phyloP scores from a whole-genome alignment of 2,888 invertebrate genomes.

The Lysandra bellargus region DNA sequence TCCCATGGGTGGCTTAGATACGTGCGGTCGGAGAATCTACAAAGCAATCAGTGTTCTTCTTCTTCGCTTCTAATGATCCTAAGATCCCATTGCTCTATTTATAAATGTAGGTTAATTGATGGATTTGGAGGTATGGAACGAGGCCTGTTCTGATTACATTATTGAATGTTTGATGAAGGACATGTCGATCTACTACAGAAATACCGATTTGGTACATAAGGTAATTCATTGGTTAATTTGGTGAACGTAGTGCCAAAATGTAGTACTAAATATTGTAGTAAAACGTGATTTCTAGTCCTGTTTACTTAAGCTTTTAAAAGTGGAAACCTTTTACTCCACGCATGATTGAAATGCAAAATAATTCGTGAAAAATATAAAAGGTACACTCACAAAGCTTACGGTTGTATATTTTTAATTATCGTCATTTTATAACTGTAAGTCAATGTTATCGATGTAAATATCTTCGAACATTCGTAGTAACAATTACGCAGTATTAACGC shows the following conservation, averaged over 20 bases:
- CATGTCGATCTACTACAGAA: background rate
- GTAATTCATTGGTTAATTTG: too few species aligned
- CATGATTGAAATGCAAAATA: too few species aligned
- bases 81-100: constrained; percentile 7
- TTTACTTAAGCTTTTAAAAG: background rate
- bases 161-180: background rate
- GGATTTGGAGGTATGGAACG: background rate
- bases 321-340: too few species aligned
- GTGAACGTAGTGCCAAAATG: too few species aligned
- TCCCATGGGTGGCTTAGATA: background rate
- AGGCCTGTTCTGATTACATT: background rate
- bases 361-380: background rate
- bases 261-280: too few species aligned
- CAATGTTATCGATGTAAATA: background rate
- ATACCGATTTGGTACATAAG: background rate
- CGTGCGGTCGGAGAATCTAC: background rate
- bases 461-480: background rate
- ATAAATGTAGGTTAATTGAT: background rate
- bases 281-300: background rate
- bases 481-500: constrained; percentile 14
- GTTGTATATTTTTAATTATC: background rate
- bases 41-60: background rate
- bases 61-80: background rate
- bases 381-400: background rate
- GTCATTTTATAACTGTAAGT: background rate